Base-by-base conservation (phyloP, 2,797 vertebrate species). In the Orestias chungarensis region DNA sequence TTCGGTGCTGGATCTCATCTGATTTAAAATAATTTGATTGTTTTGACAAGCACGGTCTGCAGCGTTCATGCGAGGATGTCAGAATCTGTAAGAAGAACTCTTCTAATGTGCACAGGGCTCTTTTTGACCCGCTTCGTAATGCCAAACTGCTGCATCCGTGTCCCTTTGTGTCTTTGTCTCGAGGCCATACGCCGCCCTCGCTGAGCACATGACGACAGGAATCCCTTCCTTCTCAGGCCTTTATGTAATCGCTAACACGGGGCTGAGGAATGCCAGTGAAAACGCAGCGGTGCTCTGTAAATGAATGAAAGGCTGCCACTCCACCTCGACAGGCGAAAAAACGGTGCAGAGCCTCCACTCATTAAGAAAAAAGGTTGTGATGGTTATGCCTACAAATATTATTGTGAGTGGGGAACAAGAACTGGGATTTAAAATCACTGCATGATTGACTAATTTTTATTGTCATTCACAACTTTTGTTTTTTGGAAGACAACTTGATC, bases 241-340 rank as follows among this genome's bases (percentile, higher is more conserved):
- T 90, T 90, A 92, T 92, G 91, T 93, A 93, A 94, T 94, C 91
- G 88, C 85, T 92, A 90, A 93, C 85, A 83, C 83, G 80, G 82
- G 87, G 89, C 82, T 80, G 89, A 90, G 84, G 89, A 92, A 93
- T 88, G 86, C 82, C 81, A 75, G 72, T 75, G 86, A 87, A 89
- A 88, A 90, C 80, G 79, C 79, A 74, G 73, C 3, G 47, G 69
- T 75, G 73, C 76, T 83, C 50, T 66, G 81, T 76, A 74, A 80
- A 76, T 75, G 78, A 87, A 84, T 68, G 87, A 79, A 74, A n/a
- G 71, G 59, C 73, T 71, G 57, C 74, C 64, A 46, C 50, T 10
- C 74, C 42, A 64, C 73, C 73, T 82, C 76, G 70, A 64, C 77
- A 59, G 75, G 61, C 75, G 73, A 33, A 64, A 68, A 29, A 65